These are phyloP conservation scores for Protodeltote pygarga DNA, from an alignment of 2,888 invertebrate genomes.

Conservation along the genomic window DNA sequence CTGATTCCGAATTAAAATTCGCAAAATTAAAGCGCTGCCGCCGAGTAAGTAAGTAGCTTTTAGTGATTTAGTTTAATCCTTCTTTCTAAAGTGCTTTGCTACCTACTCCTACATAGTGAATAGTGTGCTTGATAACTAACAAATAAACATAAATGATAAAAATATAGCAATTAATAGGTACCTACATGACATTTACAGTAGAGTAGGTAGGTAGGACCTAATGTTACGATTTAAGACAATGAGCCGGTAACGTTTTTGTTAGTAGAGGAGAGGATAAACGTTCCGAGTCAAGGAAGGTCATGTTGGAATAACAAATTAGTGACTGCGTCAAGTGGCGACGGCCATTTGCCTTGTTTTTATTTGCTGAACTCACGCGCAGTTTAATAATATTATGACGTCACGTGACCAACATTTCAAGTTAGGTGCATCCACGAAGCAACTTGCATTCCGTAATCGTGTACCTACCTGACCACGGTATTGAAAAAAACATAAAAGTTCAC, in stretches of 20 bases:
- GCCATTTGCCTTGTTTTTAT: constrained; percentile 55
- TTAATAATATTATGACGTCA: constrained; percentile 54
- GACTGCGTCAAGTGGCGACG: constrained; percentile 46
- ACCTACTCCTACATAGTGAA: too few species aligned
- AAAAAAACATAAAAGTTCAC: constrained; percentile 25
- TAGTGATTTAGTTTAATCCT: constrained; percentile 23
- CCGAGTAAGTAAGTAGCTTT: too few species aligned
- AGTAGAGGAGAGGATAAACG: constrained; percentile 58
- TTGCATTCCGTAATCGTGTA: constrained; percentile 22
- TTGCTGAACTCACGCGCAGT: constrained; percentile 50
- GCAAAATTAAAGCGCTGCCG: constrained; percentile 39
- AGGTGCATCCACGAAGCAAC: too few species aligned
- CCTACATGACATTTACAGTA: neutral
- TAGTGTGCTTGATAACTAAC: too few species aligned
- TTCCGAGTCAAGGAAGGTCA: constrained; percentile 76
- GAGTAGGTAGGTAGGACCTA: constrained; percentile 6
- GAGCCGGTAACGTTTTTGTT: constrained; percentile 49
- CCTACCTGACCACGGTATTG: constrained; percentile 17
- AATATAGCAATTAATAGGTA: constrained; percentile 2
- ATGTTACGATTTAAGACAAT: constrained; percentile 50
- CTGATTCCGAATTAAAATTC: constrained; percentile 48
- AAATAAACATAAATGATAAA: constrained; percentile 22
- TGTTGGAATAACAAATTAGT: constrained; percentile 70
- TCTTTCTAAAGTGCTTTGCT: neutral
- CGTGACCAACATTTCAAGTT: constrained; percentile 40